phyloP scores from a whole-genome alignment of 2,797 vertebrate genomes.

The Coendou prehensilis region DNA sequence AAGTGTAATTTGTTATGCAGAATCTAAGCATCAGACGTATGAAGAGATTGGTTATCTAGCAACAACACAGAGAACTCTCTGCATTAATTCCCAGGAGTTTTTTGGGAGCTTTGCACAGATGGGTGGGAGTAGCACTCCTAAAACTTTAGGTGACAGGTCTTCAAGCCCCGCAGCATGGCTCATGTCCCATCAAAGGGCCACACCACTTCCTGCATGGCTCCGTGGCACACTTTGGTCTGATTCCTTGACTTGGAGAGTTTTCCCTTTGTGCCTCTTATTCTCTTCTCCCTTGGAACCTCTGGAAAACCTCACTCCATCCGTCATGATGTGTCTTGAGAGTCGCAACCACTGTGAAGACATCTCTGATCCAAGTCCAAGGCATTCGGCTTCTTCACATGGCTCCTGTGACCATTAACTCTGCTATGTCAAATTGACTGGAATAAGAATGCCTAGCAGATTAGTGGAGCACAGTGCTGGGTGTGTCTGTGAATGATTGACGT shows the following conservation, averaged over 20 bases:
- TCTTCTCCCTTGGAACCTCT: not conserved
- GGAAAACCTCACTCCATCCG: not conserved
- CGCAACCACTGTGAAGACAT: accelerated
- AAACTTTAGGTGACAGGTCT: not conserved
- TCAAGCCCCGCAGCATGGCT: accelerated
- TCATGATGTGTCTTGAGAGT: not conserved
- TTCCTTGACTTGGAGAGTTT: too few species aligned
- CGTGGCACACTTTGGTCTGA: accelerated
- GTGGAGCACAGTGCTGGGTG: not conserved
- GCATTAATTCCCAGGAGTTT: not conserved
- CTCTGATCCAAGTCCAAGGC: not conserved
- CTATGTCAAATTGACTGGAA: not conserved
- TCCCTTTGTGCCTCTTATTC: not conserved
- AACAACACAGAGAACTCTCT: not conserved
- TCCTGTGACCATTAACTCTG: not conserved
- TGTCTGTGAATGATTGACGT: not conserved
- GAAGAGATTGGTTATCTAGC: not conserved
- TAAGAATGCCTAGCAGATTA: not conserved
- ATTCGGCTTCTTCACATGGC: not conserved
- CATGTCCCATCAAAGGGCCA: accelerated
- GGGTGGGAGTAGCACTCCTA: too few species aligned
- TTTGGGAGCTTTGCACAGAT: accelerated
- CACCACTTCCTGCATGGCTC: accelerated
- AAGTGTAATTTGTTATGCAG: not conserved
- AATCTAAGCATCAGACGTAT: not conserved